Conservation (phyloP, 2,888 invertebrate species). For the Drosophila stalkeri region DNA sequence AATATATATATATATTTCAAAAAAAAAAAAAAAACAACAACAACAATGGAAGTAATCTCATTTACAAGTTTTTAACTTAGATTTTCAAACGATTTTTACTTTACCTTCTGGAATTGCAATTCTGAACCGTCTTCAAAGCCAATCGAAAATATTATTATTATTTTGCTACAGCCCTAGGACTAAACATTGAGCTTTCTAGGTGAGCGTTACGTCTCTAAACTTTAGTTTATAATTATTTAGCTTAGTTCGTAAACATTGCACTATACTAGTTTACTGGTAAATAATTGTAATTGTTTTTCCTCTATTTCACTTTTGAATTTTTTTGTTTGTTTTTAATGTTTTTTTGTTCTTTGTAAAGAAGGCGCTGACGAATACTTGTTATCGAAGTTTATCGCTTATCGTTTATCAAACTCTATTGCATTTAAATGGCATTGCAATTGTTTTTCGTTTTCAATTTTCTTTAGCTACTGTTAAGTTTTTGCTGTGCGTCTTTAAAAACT, state of each 20-base stretch:
- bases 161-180: constrained; percentile 26
- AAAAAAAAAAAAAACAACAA: constrained; percentile 13
- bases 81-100: constrained; percentile 26
- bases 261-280: constrained; percentile 66
- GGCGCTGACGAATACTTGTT: constrained; percentile 49
- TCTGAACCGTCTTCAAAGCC: constrained; percentile 30
- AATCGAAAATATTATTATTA: constrained; percentile 20
- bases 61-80: not conserved
- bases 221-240: constrained; percentile 31
- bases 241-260: constrained; percentile 45
- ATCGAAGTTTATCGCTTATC: constrained; percentile 24
- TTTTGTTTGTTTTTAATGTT: constrained; percentile 9
- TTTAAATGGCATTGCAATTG: constrained; percentile 54
- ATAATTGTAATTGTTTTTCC: constrained; percentile 57
- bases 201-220: constrained; percentile 36
- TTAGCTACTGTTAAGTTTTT: constrained; percentile 46
- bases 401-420: constrained; percentile 28
- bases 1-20: too few species aligned
- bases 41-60: constrained; percentile 3
- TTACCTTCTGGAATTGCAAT: constrained; percentile 45
- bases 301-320: constrained; percentile 18
- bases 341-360: constrained; percentile 56
- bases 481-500: constrained; percentile 64
- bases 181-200: constrained; percentile 50
- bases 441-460: constrained; percentile 10